Conservation (phyloP, 2,113 vertebrate genomes). For the Apus apus region DNA sequence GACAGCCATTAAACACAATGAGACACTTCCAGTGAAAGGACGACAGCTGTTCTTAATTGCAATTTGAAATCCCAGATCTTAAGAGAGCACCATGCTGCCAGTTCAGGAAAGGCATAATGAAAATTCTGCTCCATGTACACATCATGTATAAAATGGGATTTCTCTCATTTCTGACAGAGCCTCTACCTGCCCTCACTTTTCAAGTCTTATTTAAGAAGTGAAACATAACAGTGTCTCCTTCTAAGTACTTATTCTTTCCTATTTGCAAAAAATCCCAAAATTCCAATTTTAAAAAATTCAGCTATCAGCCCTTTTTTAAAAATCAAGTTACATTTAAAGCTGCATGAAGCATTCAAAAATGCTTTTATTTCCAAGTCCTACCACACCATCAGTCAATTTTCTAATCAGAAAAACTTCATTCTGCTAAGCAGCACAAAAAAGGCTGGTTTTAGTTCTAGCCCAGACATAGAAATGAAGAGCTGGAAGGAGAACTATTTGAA, state of each 20-base stretch:
- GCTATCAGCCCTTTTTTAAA: background rate
- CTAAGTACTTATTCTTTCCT: background rate
- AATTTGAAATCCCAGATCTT: background rate
- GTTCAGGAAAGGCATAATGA: background rate
- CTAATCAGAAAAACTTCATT: background rate
- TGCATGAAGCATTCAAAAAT: background rate
- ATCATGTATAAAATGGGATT: background rate
- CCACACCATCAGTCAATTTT: background rate
- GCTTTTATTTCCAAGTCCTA: background rate
- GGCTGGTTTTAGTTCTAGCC: background rate
- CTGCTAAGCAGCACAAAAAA: background rate
- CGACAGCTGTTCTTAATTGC: slow-evolving; percentile 55
- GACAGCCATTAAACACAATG: slow-evolving; percentile 51
- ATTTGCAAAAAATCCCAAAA: background rate
- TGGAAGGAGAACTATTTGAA: background rate
- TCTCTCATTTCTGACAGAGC: background rate
- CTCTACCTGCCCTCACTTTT: background rate
- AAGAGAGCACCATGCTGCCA: background rate
- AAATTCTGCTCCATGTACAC: background rate
- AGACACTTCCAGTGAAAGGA: slow-evolving; percentile 47
- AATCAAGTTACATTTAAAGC: background rate
- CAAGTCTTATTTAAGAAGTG: background rate
- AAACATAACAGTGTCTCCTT: background rate
- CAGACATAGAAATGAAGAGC: background rate
- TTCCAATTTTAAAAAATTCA: background rate